Evolutionary conservation across 1,140 invertebrate genomes (phyloP).

Genomic region (Trichonephila inaurata): DNA sequence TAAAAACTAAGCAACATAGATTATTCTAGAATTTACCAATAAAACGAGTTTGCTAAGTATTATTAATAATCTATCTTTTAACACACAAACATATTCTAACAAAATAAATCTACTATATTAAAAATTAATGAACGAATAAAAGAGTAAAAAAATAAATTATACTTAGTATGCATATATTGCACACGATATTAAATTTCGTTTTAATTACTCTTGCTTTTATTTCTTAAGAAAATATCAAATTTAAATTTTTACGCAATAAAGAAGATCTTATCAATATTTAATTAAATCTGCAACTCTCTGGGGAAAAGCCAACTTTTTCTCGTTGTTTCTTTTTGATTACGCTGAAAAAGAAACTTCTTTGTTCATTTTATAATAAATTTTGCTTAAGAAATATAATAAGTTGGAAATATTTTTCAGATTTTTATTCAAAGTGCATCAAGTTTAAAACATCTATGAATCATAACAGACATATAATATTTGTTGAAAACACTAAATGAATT

Average conservation of each 20-base stretch:
- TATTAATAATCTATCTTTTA: neutral
- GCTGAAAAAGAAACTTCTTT: too few relatives aligned
- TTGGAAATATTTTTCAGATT: too few relatives aligned
- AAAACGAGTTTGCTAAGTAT: too few relatives aligned
- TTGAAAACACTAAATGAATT: too few relatives aligned
- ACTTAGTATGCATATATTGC: neutral
- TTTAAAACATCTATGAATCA: too few relatives aligned
- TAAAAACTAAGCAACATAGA: too few relatives aligned
- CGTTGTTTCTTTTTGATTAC: neutral
- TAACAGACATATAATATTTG: too few relatives aligned
- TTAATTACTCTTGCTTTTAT: neutral
- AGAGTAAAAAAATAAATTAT: neutral
- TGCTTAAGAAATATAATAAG: too few relatives aligned
- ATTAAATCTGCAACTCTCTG: neutral
- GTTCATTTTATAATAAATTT: too few relatives aligned
- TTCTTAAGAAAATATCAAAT: neutral
- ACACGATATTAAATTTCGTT: neutral
- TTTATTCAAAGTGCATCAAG: too few relatives aligned
- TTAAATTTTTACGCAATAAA: neutral
- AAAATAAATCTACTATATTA: neutral
- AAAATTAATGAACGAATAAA: neutral
- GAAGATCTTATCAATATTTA: slow-evolving; percentile 1
- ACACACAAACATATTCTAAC: neutral
- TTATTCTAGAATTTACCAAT: too few relatives aligned
- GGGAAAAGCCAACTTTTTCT: neutral